Conservation (phyloP, 2,888 invertebrate genomes). For the Crossocerus cetratus region DNA sequence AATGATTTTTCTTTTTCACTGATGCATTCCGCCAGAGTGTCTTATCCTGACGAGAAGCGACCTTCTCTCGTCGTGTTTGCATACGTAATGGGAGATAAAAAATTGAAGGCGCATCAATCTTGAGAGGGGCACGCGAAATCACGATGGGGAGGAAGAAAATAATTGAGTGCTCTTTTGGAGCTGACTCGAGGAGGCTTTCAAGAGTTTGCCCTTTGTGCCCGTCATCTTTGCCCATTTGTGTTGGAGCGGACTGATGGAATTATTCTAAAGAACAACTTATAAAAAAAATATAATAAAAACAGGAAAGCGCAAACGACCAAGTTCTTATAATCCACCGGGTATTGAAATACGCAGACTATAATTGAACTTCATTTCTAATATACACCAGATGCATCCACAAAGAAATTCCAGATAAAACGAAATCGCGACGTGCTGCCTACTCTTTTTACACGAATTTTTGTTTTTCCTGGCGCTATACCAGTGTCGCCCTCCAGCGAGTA, state of each 20-base stretch:
- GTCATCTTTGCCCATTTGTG: constrained; percentile 38
- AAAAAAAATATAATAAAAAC: too few species aligned
- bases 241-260: not conserved
- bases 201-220: constrained; percentile 32
- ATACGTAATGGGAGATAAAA: constrained; percentile 59
- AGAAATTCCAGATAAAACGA: too few species aligned
- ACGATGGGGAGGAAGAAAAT: constrained; percentile 35
- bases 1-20: not conserved
- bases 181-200: constrained; percentile 23
- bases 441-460: constrained; percentile 5
- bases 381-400: too few species aligned
- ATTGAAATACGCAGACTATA: too few species aligned
- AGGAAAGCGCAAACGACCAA: too few species aligned
- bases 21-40: not conserved
- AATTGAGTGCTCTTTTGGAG: constrained; percentile 53
- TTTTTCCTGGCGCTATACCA: constrained; percentile 58
- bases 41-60: constrained; percentile 20
- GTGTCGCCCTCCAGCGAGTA: constrained; percentile 75
- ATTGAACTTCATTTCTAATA: too few species aligned
- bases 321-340: too few species aligned
- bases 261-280: constrained; percentile 17
- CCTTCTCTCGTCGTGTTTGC: constrained; percentile 50
- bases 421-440: too few species aligned
- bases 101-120: constrained; percentile 48
- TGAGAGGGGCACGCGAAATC: constrained; percentile 27